A percentile compares a stretch with the other conserved stretches of the same genome.
phyloP scores from a whole-genome alignment of 1,140 invertebrate genomes.

The Harlomillsia oculata region DNA sequence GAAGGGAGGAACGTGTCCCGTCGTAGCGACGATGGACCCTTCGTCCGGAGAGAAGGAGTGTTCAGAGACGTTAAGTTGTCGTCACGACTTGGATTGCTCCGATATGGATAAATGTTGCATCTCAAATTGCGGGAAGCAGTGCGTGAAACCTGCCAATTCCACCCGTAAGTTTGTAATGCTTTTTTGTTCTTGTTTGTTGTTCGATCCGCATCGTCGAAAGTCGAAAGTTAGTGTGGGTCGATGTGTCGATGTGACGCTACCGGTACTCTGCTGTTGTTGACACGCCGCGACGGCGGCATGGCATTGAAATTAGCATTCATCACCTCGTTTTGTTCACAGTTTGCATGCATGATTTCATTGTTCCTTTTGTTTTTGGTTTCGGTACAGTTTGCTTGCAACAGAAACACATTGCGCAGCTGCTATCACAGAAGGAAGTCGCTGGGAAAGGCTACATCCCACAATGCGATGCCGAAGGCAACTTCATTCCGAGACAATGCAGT shows the following conservation, averaged over 20 bases:
- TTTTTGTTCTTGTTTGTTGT: slow-evolving; percentile 3
- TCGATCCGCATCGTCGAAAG: no score
- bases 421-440: slow-evolving; percentile 63
- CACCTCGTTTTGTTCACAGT: slow-evolving; percentile 16
- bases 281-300: no score
- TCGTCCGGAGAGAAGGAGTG: slow-evolving; percentile 48
- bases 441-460: slow-evolving; percentile 73
- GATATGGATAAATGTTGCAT: slow-evolving; percentile 67
- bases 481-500: slow-evolving; percentile 63
- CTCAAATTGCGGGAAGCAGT: slow-evolving; percentile 58
- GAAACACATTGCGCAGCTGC: slow-evolving; percentile 60
- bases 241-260: no score
- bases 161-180: slow-evolving; percentile 43
- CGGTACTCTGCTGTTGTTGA: no score
- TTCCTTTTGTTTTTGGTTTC: neutral
- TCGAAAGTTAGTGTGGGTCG: no score
- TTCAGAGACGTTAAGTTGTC: slow-evolving; percentile 48
- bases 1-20: slow-evolving; percentile 64
- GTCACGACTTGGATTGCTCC: slow-evolving; percentile 66
- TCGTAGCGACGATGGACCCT: slow-evolving; percentile 33
- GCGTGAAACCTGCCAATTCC: slow-evolving; percentile 55
- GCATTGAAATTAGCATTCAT: neutral
- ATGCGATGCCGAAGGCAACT: slow-evolving; percentile 57
- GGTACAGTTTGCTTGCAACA: slow-evolving; percentile 59
- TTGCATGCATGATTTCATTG: neutral